Base-by-base conservation (phyloP, 2,113 vertebrate genomes). In the Silurus asotus region DNA sequence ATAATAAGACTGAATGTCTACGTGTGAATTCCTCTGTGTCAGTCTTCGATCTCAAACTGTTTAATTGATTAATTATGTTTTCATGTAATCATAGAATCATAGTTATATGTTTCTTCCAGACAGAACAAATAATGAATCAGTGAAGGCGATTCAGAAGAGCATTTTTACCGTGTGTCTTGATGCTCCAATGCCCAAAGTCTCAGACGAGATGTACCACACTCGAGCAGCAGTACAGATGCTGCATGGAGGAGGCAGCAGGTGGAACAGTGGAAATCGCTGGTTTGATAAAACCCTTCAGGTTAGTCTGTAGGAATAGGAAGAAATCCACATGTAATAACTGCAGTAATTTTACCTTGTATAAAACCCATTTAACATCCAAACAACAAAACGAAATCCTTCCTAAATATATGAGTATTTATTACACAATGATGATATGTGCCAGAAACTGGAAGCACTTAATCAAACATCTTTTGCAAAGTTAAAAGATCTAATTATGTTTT, bases 211-310 rank as follows among this genome's bases (percentile, higher is more conserved):
- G 81, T 95, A 96, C 92, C 95, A 88, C 77, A 98, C 94, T 88
- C 93, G 89, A 0, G 96, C 97, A 28, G 98, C 97, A 0, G 91
- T 95, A 17, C 98, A 99, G 95, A 99, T 99, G 97, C 92, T 99
- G 87, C 97, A 99, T 0, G 98, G 98, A 0, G 98, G 97, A 0
- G 98, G 97, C 58, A 94, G 96, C 84, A 91, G 90, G 67, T 94
- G 95, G 91, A 98, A 99, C 93, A 99, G 97, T 0, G 97, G 96
- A 62, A 99, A 99, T 92, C 95, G 98, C 79, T 99, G 98, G 98
- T 99, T 99, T 0, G 97, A 99, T 93, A 99, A 99, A 93, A 99
- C 98, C 0, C 93, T 99, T 59, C 98, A 99, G 94, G 98, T 99
- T 84, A 88, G 76, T 5, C 77, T 61, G 15, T 10, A 20, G 14